Percentiles rank a stretch among this genome's conserved stretches.
Conservation (phyloP, 2,113 vertebrate species). For the Mormyrus iriodes region DNA sequence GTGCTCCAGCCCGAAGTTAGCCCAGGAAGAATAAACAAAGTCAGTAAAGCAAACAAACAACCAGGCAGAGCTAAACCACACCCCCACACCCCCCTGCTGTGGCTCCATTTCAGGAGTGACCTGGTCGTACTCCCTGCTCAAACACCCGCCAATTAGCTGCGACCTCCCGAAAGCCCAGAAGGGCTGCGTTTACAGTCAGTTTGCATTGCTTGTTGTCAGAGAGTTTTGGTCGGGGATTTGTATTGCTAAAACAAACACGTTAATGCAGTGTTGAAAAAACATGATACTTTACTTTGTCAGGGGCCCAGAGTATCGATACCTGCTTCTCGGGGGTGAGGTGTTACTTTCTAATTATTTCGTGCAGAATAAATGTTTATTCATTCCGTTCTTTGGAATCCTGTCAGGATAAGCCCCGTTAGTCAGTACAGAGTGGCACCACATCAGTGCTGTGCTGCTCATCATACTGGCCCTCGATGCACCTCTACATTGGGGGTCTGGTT, state of each 20-base stretch:
- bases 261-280: slow-evolving; percentile 34
- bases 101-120: slow-evolving; percentile 43
- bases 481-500: background rate
- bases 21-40: slow-evolving; percentile 57
- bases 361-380: background rate
- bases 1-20: slow-evolving; percentile 41
- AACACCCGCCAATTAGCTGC: slow-evolving; percentile 41
- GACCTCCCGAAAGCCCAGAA: slow-evolving; percentile 30
- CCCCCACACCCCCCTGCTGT: slow-evolving; percentile 26
- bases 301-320: background rate
- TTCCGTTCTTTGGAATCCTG: background rate
- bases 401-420: background rate
- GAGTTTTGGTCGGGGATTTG: slow-evolving; percentile 37
- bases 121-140: slow-evolving; percentile 36
- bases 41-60: slow-evolving; percentile 58
- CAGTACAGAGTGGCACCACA: background rate
- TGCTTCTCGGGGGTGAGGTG: background rate
- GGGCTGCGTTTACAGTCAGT: slow-evolving; percentile 29
- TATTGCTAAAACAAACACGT: slow-evolving; percentile 47
- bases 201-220: slow-evolving; percentile 41
- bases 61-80: slow-evolving; percentile 26
- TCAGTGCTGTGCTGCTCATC: background rate
- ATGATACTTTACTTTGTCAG: background rate
- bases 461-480: background rate
- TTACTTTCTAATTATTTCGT: slow-evolving; percentile 4